Evolutionary conservation across 1,140 invertebrate genomes (phyloP).

Genomic region (Drosophila simulans): DNA sequence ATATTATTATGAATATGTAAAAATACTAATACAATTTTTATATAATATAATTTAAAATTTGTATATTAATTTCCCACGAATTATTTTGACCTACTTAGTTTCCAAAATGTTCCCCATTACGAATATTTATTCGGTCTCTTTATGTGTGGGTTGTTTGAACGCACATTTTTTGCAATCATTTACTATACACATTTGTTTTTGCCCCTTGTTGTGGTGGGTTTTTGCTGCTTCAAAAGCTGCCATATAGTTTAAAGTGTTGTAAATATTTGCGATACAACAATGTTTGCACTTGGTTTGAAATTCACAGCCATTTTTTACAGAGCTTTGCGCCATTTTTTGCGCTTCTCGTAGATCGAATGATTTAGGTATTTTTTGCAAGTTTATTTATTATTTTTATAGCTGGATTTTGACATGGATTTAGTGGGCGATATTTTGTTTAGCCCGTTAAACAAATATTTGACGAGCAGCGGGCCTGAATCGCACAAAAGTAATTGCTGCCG

Average conservation of each 20-base stretch:
- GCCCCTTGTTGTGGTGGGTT: constrained; percentile 25
- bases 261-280: constrained; percentile 73
- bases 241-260: constrained; percentile 67
- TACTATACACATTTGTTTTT: constrained; percentile 60
- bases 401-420: constrained; percentile 70
- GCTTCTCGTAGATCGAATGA: constrained; percentile 4
- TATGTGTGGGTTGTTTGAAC: constrained; percentile 19
- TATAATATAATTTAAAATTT: neutral
- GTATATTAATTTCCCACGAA: neutral
- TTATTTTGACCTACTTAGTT: neutral
- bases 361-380: constrained; percentile 11
- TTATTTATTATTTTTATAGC: constrained; percentile 70
- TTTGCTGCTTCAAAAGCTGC: constrained; percentile 33
- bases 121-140: neutral
- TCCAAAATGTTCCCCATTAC: neutral
- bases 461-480: constrained; percentile 23
- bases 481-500: constrained; percentile 15
- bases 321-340: constrained; percentile 7
- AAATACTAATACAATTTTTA: neutral
- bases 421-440: constrained; percentile 69
- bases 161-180: constrained; percentile 60
- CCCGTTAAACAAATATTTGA: constrained; percentile 66
- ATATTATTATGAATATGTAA: neutral
- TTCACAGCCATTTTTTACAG: constrained; percentile 71
- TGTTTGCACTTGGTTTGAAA: constrained; percentile 74